Percentiles rank a stretch among this genome's conserved stretches.
Conservation (phyloP, 2,113 vertebrate genomes). For the Caretta caretta region DNA sequence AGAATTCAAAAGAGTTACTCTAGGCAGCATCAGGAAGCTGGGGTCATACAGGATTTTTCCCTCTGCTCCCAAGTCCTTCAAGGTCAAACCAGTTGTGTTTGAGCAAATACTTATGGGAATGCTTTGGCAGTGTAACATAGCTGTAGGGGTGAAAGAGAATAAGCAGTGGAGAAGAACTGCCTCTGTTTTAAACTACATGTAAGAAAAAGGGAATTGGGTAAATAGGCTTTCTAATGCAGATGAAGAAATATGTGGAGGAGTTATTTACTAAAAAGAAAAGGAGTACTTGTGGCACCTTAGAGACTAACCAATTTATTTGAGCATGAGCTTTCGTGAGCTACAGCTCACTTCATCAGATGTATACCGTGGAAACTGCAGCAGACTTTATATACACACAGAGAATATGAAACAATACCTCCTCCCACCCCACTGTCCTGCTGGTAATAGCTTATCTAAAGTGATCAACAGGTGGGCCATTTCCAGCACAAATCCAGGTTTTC, state of each 20-base stretch:
- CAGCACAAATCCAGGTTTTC: no score
- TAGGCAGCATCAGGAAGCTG: background rate
- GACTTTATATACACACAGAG: no score
- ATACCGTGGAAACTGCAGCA: no score
- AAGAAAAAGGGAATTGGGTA: background rate
- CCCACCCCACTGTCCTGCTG: no score
- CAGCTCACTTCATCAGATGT: no score
- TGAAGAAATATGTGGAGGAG: background rate
- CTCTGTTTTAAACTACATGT: background rate
- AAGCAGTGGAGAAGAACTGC: background rate
- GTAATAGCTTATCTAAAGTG: no score
- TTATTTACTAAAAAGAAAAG: background rate
- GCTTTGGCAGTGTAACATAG: background rate
- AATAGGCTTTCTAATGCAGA: constrained; percentile 12
- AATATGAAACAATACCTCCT: no score
- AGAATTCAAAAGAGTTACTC: background rate
- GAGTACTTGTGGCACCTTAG: no score
- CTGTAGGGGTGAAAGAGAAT: background rate
- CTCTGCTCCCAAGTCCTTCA: background rate
- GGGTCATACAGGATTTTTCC: background rate
- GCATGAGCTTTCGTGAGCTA: no score
- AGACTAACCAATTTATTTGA: no score
- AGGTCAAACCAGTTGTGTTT: background rate
- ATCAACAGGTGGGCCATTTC: no score
- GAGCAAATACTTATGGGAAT: background rate